Percentiles rank a stretch among this genome's conserved stretches.
phyloP scores from a whole-genome alignment of 2,797 vertebrate genomes.

The Eidolon dupreanum region DNA sequence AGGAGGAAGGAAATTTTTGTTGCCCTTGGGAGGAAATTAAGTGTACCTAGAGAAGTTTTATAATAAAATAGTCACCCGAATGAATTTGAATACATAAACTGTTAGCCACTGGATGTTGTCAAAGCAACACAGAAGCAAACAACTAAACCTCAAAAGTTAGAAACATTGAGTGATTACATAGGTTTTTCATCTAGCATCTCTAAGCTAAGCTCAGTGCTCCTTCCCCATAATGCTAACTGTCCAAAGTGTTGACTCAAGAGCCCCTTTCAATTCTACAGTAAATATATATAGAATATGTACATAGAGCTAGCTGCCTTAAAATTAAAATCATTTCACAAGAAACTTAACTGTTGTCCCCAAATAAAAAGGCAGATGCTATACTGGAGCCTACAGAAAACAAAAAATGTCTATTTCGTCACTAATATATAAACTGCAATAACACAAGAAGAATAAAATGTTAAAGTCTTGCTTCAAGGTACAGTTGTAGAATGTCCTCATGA shows the following conservation, averaged over 20 bases:
- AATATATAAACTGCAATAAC: neutral
- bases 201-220: neutral
- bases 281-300: neutral
- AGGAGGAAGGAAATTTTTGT: neutral
- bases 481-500: neutral
- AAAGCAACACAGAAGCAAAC: neutral
- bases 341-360: neutral
- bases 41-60: neutral
- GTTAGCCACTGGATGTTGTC: neutral
- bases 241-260: neutral
- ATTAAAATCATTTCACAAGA: slow-evolving; percentile 5
- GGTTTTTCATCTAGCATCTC: neutral
- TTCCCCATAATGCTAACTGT: neutral
- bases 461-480: rapidly evolving
- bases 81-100: neutral
- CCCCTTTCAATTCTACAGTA: neutral
- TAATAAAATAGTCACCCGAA: neutral
- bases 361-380: neutral
- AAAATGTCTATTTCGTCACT: neutral
- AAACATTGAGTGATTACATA: neutral
- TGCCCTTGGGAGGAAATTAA: neutral
- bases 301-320: neutral
- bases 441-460: neutral
- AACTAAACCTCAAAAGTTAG: neutral
- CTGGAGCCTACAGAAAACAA: neutral